Evolutionary conservation across 1,140 invertebrate species (phyloP).

Genomic region (Holcopasites calliopsidis): DNA sequence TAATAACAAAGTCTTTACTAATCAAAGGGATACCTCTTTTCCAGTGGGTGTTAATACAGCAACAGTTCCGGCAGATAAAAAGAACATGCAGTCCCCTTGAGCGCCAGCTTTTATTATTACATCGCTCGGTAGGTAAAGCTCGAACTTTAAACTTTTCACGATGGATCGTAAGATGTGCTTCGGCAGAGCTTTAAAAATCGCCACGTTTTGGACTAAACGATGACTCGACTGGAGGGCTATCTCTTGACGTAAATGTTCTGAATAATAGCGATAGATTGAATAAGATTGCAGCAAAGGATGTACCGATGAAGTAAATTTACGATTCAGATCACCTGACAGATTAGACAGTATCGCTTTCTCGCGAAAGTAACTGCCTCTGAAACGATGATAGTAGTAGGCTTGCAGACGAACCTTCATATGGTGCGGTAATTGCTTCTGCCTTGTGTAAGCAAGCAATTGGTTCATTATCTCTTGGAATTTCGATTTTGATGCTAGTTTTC

Average conservation of each 20-base stretch:
- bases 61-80: conserved; percentile 81
- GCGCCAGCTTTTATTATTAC: conserved; percentile 80
- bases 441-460: conserved; percentile 72
- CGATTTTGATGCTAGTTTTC: conserved; percentile 62
- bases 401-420: conserved; percentile 72
- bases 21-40: conserved; percentile 75
- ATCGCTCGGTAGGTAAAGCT: conserved; percentile 74
- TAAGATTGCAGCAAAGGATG: too few species aligned
- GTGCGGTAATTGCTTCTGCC: conserved; percentile 71
- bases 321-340: conserved; percentile 74
- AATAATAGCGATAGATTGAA: neutral
- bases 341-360: conserved; percentile 68
- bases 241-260: conserved; percentile 70
- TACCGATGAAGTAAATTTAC: too few species aligned
- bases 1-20: neutral
- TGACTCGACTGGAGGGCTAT: conserved; percentile 70
- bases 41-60: conserved; percentile 82
- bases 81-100: conserved; percentile 82
- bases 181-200: conserved; percentile 70
- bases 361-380: conserved; percentile 71
- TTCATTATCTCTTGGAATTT: conserved; percentile 74
- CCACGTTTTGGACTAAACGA: conserved; percentile 71
- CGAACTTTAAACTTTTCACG: conserved; percentile 68
- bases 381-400: conserved; percentile 71
- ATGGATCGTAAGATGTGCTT: conserved; percentile 64